A percentile compares a stretch with the other conserved stretches of the same genome.
These are phyloP conservation scores for Hypsopygia costalis DNA, from an alignment of 2,888 invertebrate genomes.

Conservation along the genomic window DNA sequence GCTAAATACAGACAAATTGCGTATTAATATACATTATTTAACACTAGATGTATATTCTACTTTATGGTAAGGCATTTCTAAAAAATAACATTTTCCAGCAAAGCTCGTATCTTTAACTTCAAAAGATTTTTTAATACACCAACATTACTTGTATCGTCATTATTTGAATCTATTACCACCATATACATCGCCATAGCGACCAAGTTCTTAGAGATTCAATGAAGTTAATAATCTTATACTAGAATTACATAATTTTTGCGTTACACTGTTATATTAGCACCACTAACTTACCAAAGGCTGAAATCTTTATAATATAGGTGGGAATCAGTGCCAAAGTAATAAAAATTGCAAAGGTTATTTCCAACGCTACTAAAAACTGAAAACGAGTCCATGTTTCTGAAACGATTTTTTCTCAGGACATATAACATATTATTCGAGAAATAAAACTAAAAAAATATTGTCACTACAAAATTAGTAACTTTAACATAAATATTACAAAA, in stretches of 20 bases:
- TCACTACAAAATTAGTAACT: no score
- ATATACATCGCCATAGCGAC: constrained; percentile 4
- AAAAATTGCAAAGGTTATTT: neutral
- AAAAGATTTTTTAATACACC: constrained; percentile 3
- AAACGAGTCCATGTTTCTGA: neutral
- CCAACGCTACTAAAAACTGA: neutral
- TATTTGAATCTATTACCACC: no score
- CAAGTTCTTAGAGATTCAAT: constrained; percentile 19
- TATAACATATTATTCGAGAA: no score
- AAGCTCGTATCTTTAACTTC: constrained; percentile 1
- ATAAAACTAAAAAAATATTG: no score
- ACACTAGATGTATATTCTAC: constrained; percentile 27
- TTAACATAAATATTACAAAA: no score
- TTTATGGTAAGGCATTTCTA: constrained; percentile 56
- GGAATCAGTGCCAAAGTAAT: constrained; percentile 23
- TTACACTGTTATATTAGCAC: constrained; percentile 25
- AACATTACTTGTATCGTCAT: neutral
- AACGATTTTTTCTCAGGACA: no score
- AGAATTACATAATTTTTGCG: constrained; percentile 5
- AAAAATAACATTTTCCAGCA: constrained; percentile 20
- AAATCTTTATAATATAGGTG: constrained; percentile 30
- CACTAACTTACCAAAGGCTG: constrained; percentile 26
- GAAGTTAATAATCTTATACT: constrained; percentile 8
- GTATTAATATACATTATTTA: constrained; percentile 51
- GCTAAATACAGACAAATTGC: constrained; percentile 40